These are phyloP conservation scores for Oophaga sylvatica DNA, from an alignment of 2,797 vertebrate species.

Conservation along the genomic window DNA sequence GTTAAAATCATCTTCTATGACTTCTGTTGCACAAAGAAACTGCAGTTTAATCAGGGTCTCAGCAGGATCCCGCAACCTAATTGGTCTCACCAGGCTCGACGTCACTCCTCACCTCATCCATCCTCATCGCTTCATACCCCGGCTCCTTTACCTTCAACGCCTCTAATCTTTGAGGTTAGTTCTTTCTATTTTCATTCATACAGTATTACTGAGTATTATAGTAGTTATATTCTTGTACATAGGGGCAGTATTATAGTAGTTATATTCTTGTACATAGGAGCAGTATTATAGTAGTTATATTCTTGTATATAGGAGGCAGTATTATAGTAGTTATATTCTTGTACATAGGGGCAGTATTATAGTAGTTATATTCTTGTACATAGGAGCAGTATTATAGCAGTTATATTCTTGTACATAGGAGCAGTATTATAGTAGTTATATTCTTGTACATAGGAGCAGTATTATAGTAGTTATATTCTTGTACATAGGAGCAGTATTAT, in stretches of 20 bases:
- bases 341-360: neutral
- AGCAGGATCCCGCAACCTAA: conserved; percentile 31
- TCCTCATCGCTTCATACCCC: conserved; percentile 24
- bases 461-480: conserved; percentile 13
- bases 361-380: conserved; percentile 13
- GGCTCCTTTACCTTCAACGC: neutral
- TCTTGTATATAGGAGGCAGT: conserved; percentile 1
- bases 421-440: conserved; percentile 9
- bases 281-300: conserved; percentile 14
- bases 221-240: conserved; percentile 6
- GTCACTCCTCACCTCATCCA: conserved; percentile 13
- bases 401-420: too few species aligned
- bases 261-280: conserved; percentile 6
- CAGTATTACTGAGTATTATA: neutral
- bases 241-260: neutral
- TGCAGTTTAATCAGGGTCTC: conserved; percentile 47
- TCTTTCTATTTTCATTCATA: too few species aligned
- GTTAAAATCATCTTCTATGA: conserved; percentile 40
- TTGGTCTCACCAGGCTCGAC: conserved; percentile 31
- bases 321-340: conserved; percentile 7
- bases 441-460: neutral
- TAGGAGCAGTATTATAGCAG: neutral
- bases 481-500: conserved; percentile 3
- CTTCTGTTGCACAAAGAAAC: conserved; percentile 36
- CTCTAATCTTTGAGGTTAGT: neutral